Percentiles rank a stretch among this genome's conserved stretches.
Evolutionary conservation across 2,888 invertebrate genomes (phyloP).

Genomic region (Caenorhabditis zanzibari): DNA sequence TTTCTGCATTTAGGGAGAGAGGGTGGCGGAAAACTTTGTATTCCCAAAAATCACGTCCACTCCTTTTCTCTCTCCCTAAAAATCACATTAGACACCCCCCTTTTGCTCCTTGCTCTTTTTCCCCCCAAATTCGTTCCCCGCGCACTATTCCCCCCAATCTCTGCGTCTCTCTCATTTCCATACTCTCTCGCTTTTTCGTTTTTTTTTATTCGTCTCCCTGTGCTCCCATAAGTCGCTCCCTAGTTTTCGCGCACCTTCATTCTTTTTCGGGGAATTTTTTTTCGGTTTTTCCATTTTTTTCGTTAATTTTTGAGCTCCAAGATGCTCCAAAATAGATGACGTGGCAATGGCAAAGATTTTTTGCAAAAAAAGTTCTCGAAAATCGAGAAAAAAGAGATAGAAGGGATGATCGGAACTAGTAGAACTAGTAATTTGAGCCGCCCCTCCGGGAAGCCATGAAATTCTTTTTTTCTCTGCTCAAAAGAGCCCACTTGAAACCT

Average conservation of each 20-base stretch:
- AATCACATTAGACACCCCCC: slow-evolving; percentile 39
- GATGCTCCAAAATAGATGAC: slow-evolving; percentile 21
- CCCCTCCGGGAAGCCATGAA: slow-evolving; percentile 14
- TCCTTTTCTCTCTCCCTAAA: background rate
- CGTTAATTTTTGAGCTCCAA: background rate
- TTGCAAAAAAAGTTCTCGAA: slow-evolving; percentile 10
- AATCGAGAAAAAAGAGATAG: background rate
- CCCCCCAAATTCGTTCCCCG: no score
- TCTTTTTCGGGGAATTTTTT: background rate
- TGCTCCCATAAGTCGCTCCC: slow-evolving; percentile 38
- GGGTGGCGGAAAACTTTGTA: background rate
- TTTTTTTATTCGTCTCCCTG: no score
- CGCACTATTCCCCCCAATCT: background rate
- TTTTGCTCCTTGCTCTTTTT: background rate
- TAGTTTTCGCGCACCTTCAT: slow-evolving; percentile 12
- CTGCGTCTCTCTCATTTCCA: slow-evolving; percentile 16
- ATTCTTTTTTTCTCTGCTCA: background rate
- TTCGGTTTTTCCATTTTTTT: background rate
- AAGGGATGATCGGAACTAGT: no score
- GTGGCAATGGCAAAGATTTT: slow-evolving; percentile 34
- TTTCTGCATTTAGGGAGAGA: no score
- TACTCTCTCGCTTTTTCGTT: slow-evolving; percentile 12
- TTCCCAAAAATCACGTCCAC: slow-evolving; percentile 9
- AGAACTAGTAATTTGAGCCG: slow-evolving; percentile 30
- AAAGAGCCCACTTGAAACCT: background rate